Evolutionary conservation across 2,797 vertebrate genomes (phyloP), one percentile per base, ranked within the genome.

Genomic region (Falco naumanni): DNA sequence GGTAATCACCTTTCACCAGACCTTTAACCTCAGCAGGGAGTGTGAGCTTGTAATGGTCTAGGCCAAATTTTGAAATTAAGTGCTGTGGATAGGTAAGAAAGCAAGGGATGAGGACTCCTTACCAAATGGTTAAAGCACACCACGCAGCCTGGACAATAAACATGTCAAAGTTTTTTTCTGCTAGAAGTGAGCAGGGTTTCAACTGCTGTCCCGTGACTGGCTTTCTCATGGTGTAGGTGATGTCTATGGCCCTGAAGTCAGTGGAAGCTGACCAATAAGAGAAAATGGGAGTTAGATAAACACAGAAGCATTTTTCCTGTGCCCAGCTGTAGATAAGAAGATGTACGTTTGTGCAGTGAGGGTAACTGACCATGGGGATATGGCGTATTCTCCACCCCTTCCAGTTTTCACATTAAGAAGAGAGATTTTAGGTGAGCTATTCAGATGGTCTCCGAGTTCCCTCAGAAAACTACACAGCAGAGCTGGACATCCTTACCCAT

Each of bases 301-400:
- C 11, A 34, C 68, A 31, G 29, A 74, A 82, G 9, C 3, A 13
- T 20, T 70, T 50, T 14, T 33, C 39, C 25, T 45, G 8, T 9
- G 11, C 26, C 21, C 39, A 72, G 4, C 29, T 54, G 12, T 14
- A 64, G 43, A 18, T 34, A 34, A 78, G 16, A 79, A 54, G 34
- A 37, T 0, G 2, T 9, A 16, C 0, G 0, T 37, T 72, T 81
- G 45, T 77, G 48, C 26, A 72, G 17, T 20, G 26, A 72, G 17
- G 5, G 22, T 53, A 47, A 72, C n/a, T 53, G 25, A 13, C 47
- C 12, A 4, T 1, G 24, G 48, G 12, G 17, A 29, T 72, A 28
- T 9, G 14, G 5, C 22, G 10, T 19, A 24, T 47, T 47, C n/a
- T 28, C 28, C n/a, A 48, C 6, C 4, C 8, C 17, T 48, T 63